Conservation (phyloP, 23 tunicate genomes). For the Clavelina lepadiformis region DNA sequence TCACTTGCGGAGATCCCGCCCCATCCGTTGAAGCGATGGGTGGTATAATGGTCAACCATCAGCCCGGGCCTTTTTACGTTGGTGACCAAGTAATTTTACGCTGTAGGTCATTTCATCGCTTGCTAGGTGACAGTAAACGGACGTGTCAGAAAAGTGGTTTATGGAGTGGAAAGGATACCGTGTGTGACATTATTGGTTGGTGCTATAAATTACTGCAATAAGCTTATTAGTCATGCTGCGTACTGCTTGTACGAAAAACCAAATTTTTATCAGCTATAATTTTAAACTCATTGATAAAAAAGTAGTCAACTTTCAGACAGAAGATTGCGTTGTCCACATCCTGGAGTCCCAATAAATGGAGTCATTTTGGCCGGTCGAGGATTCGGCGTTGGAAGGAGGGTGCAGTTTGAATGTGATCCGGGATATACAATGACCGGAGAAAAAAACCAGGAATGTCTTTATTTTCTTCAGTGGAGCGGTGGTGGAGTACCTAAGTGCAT, state of each 20-base stretch:
- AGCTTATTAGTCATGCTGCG: not conserved
- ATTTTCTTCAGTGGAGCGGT: constrained; percentile 58
- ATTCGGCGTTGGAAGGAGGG: constrained; percentile 24
- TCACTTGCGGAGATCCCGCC: constrained; percentile 33
- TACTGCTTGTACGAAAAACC: not conserved
- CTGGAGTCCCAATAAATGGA: constrained; percentile 55
- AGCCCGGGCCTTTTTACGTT: constrained; percentile 27
- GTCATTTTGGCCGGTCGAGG: not conserved
- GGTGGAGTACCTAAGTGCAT: constrained; percentile 55
- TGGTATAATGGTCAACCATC: constrained; percentile 7
- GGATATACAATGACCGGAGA: constrained; percentile 52
- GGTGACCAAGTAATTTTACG: constrained; percentile 13
- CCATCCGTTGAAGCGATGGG: constrained; percentile 22
- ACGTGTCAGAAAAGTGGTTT: constrained; percentile 40
- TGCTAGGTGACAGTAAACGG: constrained; percentile 34
- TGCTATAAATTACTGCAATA: too few species aligned
- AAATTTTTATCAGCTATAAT: not conserved
- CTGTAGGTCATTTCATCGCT: constrained; percentile 25
- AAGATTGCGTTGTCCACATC: constrained; percentile 38
- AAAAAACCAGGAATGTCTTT: constrained; percentile 41
- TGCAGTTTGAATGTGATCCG: constrained; percentile 29
- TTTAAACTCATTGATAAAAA: not conserved
- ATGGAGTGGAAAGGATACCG: constrained; percentile 52
- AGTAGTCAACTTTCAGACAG: not conserved
- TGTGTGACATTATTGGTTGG: constrained; percentile 34